Evolutionary conservation across 2,797 vertebrate genomes (phyloP).

Genomic region (Austrolebias charrua): DNA sequence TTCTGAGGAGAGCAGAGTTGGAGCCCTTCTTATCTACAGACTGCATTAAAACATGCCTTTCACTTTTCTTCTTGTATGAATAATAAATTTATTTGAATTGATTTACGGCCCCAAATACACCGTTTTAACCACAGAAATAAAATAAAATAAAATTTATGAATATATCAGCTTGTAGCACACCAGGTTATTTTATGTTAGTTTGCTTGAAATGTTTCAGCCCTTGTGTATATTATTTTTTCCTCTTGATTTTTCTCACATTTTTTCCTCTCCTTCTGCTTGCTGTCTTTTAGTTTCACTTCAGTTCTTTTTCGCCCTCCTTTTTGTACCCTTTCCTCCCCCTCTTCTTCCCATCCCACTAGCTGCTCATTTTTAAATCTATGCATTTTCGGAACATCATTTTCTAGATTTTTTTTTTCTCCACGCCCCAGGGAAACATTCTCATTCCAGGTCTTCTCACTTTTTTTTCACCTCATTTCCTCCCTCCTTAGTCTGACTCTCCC

Average conservation of each 20-base stretch:
- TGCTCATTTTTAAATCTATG: conserved; percentile 84
- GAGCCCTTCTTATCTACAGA: conserved; percentile 68
- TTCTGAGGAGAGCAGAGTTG: conserved; percentile 44
- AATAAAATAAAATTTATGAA: conserved; percentile 36
- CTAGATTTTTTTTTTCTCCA: conserved; percentile 76
- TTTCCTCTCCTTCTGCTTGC: conserved; percentile 26
- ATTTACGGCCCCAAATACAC: conserved; percentile 43
- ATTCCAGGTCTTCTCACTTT: conserved; percentile 70
- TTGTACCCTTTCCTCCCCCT: conserved; percentile 7
- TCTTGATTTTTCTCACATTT: conserved; percentile 23
- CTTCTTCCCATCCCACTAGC: conserved; percentile 53
- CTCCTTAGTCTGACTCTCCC: conserved; percentile 68
- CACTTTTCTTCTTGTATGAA: conserved; percentile 56
- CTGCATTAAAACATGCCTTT: conserved; percentile 67
- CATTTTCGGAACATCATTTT: conserved; percentile 83
- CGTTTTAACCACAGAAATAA: conserved; percentile 15
- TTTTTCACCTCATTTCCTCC: conserved; percentile 75
- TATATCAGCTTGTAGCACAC: conserved; percentile 34
- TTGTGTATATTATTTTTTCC: conserved; percentile 8
- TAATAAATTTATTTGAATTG: conserved; percentile 62
- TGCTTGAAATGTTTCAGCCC: conserved; percentile 22
- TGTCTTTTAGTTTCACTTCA: conserved; percentile 5
- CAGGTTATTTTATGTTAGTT: neutral
- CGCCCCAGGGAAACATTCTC: conserved; percentile 77
- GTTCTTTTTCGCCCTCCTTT: conserved; percentile 9